phyloP scores from a whole-genome alignment of 2,797 vertebrate species.

The Neostethus bicornis region DNA sequence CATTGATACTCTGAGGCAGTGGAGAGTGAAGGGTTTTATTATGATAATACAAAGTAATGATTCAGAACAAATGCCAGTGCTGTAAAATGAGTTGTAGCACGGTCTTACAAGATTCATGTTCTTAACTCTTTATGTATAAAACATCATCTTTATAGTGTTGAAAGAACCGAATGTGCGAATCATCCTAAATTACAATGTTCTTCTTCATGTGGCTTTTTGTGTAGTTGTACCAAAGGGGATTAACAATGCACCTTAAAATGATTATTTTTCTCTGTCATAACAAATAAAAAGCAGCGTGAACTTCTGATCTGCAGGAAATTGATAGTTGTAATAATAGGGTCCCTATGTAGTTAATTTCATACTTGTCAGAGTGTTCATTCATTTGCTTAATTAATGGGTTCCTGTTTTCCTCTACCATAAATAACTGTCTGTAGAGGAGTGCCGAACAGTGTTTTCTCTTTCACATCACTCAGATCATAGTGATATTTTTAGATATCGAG shows the following conservation, averaged over 20 bases:
- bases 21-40: constrained; percentile 30
- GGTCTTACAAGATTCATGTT: constrained; percentile 14
- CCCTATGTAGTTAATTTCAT: neutral
- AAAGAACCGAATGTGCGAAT: constrained; percentile 16
- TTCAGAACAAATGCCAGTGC: constrained; percentile 38
- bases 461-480: too few relatives aligned
- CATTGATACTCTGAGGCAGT: constrained; percentile 30
- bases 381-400: too few relatives aligned
- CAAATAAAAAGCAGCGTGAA: neutral
- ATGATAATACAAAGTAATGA: constrained; percentile 40
- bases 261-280: too few relatives aligned
- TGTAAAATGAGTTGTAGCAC: constrained; percentile 20
- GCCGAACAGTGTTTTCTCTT: too few relatives aligned
- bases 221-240: neutral
- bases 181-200: constrained; percentile 27
- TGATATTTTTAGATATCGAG: too few relatives aligned
- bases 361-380: neutral
- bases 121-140: constrained; percentile 13
- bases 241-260: neutral
- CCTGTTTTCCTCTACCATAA: too few relatives aligned
- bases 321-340: neutral
- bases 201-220: constrained; percentile 20
- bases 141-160: constrained; percentile 24
- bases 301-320: neutral
- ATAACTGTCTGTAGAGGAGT: too few relatives aligned